Conservation (phyloP, 2,797 vertebrate genomes). For the Sciurus carolinensis region DNA sequence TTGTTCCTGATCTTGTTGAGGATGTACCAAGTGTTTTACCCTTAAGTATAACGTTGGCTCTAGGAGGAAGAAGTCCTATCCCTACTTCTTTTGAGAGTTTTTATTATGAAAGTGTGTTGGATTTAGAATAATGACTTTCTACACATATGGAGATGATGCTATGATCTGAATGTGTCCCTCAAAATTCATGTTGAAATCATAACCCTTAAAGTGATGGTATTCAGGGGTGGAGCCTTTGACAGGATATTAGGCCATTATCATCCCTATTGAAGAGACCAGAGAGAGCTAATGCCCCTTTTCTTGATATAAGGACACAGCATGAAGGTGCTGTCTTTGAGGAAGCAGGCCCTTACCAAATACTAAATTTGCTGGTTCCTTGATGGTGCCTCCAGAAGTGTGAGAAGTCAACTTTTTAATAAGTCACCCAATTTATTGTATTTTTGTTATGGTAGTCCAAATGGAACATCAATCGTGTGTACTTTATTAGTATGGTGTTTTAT, state of each 20-base stretch:
- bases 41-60: too few species aligned
- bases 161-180: neutral
- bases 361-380: neutral
- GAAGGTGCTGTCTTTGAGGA: neutral
- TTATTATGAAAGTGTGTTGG: neutral
- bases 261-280: neutral
- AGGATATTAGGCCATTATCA: neutral
- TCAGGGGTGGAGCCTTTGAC: neutral
- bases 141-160: neutral
- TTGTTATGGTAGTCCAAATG: neutral
- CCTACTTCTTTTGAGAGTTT: neutral
- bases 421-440: neutral
- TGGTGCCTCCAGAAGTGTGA: neutral
- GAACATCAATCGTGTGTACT: neutral
- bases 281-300: neutral
- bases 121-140: conserved; percentile 1
- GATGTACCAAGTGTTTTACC: too few species aligned
- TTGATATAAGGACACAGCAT: neutral
- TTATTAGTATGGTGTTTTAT: neutral
- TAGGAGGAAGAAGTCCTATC: neutral
- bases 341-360: neutral
- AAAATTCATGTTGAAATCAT: too few species aligned
- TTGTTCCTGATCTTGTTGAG: too few species aligned
- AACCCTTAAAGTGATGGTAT: too few species aligned
- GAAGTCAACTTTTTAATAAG: neutral